Evolutionary conservation across 1,140 invertebrate species (phyloP), one percentile per base, ranked within the genome.

Genomic region (Trichonephila clavipes): DNA sequence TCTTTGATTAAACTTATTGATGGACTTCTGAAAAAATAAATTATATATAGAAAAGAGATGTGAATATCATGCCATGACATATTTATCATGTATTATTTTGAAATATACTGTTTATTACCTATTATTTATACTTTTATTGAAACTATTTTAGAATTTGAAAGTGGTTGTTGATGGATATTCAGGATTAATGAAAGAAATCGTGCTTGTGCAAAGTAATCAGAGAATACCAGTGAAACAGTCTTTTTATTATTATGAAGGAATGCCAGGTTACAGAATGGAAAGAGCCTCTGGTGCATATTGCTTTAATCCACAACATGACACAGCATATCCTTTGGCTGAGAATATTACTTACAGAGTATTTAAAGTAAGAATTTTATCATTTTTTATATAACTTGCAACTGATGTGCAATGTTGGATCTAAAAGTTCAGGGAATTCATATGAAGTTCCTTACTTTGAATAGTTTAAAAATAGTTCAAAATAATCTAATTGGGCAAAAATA

Each of bases 171-270:
- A 96, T 94, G 95, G 94, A 18, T 83, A 92, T 2, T 96, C 95
- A 14, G 96, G 96, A 18, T 94, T 96, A 0, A 21, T 96, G 12
- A 94, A 96, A 83, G 95, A 96, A 87, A 95, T 95, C 10, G 95
- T 96, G 90, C 85, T 96, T 18, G 89, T 95, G 18, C 95, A 88
- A 19, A 92, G n/a, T 81, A 88, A 64, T 6, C 66, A 34, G 28
- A 28, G 58, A 69, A 81, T 94, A 28, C 72, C 87, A 14, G 58
- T 95, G 8, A 92, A 82, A 24, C 95, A 95, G 81, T 94, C 94
- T 28, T 95, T 95, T 69, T 94, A 94, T 88, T 94, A 92, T 51
- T 95, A 95, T 88, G 93, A 94, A 59, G 94, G 92, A 28, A 85
- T 94, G 83, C 94, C 92, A 21, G 94, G 94, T 2, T 94, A 94